A percentile compares a stretch with the other conserved stretches of the same genome.
These are phyloP conservation scores for Hirtodrosophila cameraria DNA, from an alignment of 2,888 invertebrate species.

Conservation along the genomic window DNA sequence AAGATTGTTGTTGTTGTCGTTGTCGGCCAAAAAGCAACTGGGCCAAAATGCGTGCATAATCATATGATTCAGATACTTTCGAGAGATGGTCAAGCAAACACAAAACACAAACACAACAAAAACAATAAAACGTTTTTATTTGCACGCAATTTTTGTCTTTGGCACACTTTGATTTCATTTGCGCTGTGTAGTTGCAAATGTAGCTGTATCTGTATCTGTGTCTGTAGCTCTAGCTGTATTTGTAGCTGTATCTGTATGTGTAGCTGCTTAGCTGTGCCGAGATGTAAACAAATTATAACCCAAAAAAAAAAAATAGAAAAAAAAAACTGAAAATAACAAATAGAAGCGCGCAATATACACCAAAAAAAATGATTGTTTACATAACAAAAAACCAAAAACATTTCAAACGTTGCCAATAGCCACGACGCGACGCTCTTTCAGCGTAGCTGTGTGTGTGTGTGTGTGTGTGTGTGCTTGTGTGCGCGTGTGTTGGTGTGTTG, in stretches of 20 bases:
- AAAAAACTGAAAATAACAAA: constrained; percentile 6
- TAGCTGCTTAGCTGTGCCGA: constrained; percentile 20
- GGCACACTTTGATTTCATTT: constrained; percentile 70
- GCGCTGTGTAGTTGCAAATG: constrained; percentile 19
- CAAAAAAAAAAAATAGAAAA: constrained; percentile 32
- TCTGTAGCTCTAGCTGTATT: too few species aligned
- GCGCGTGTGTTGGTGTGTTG: constrained; percentile 50
- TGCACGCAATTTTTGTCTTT: constrained; percentile 63
- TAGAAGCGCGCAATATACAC: constrained; percentile 20
- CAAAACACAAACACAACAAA: not conserved
- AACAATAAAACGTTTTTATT: constrained; percentile 43
- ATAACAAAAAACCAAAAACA: constrained; percentile 74
- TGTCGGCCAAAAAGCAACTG: constrained; percentile 51
- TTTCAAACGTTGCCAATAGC: constrained; percentile 54
- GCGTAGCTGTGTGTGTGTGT: not conserved
- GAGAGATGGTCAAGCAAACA: constrained; percentile 6
- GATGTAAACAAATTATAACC: constrained; percentile 74
- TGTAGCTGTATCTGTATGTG: too few species aligned
- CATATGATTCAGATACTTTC: constrained; percentile 27
- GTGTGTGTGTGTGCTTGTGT: constrained; percentile 9
- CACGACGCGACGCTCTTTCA: constrained; percentile 44
- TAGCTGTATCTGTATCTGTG: constrained; percentile 7
- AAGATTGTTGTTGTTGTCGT: constrained; percentile 41
- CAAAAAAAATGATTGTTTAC: constrained; percentile 68
- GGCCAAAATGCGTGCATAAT: constrained; percentile 47